These are phyloP conservation scores for Eptesicus fuscus DNA, from an alignment of 2,113 vertebrate species.

Conservation along the genomic window DNA sequence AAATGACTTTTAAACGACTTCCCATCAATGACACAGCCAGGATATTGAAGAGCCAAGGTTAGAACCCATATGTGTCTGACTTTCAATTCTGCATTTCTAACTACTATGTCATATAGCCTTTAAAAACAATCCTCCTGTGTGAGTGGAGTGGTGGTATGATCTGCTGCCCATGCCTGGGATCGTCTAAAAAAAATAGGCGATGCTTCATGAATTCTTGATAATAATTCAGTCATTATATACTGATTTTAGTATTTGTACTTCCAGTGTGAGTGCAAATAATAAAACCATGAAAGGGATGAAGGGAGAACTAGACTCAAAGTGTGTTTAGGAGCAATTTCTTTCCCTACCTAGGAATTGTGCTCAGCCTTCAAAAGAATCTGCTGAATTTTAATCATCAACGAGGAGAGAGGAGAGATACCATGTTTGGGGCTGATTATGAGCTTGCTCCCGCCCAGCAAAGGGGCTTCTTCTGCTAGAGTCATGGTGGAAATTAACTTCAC, in stretches of 20 bases:
- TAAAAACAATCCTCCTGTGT: background rate
- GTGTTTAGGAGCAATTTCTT: slow-evolving; percentile 39
- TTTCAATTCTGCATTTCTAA: slow-evolving; percentile 50
- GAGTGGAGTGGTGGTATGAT: background rate
- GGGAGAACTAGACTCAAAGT: background rate
- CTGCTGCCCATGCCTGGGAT: background rate
- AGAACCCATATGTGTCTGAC: slow-evolving; percentile 34
- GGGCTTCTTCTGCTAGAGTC: background rate
- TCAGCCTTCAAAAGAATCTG: slow-evolving; percentile 19
- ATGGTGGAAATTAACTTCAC: background rate
- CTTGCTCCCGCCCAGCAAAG: background rate
- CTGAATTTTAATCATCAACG: slow-evolving; percentile 31
- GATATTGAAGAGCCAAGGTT: slow-evolving; percentile 44
- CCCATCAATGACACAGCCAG: slow-evolving; percentile 20
- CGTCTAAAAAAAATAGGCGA: slow-evolving; percentile 38
- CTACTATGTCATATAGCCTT: background rate
- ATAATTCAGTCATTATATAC: slow-evolving; percentile 34
- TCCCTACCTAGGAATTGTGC: background rate
- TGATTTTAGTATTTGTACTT: slow-evolving; percentile 50
- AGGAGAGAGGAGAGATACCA: background rate
- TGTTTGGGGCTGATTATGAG: background rate
- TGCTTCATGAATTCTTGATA: slow-evolving; percentile 49
- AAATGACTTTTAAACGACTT: slow-evolving; percentile 63
- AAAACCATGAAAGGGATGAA: slow-evolving; percentile 8
- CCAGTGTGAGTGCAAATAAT: slow-evolving; percentile 38